phyloP scores from a whole-genome alignment of 1,140 invertebrate species.

The Gonatopus flavifemur region DNA sequence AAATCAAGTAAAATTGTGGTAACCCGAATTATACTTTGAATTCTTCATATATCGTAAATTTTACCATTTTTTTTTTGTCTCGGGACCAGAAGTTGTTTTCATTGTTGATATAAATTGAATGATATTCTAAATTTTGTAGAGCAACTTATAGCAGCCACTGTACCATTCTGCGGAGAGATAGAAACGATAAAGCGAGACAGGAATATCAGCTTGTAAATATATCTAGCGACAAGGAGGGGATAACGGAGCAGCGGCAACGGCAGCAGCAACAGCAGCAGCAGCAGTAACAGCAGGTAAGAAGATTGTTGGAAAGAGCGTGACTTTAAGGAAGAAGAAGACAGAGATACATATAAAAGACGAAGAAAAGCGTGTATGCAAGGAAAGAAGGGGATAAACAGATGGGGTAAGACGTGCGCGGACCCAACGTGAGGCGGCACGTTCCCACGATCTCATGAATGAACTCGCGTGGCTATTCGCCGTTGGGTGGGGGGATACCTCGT shows the following conservation, averaged over 20 bases:
- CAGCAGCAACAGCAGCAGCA: not conserved
- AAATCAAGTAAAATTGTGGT: too few species aligned
- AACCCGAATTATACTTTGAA: too few species aligned
- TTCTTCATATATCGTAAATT: too few species aligned
- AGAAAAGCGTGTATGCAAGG: not conserved
- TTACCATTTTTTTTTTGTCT: too few species aligned
- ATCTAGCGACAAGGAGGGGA: constrained; percentile 16
- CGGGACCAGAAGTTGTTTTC: too few species aligned
- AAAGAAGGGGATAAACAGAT: constrained; percentile 13
- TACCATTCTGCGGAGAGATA: constrained; percentile 32
- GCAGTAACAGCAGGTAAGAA: not conserved
- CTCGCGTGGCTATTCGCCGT: constrained; percentile 53
- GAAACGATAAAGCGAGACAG: constrained; percentile 1
- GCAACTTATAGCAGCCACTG: constrained; percentile 49
- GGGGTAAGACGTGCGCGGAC: constrained; percentile 37
- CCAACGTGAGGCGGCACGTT: constrained; percentile 50
- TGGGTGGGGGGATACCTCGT: constrained; percentile 35
- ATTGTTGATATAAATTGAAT: too few species aligned
- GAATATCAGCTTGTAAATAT: constrained; percentile 18
- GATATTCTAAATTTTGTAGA: too few species aligned
- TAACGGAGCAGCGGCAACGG: not conserved
- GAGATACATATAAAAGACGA: too few species aligned
- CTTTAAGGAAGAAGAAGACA: too few species aligned
- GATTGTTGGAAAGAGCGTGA: too few species aligned
- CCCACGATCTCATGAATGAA: constrained; percentile 61